These are phyloP conservation scores for Arvicanthis niloticus DNA, from an alignment of 2,113 vertebrate species.

Conservation along the genomic window DNA sequence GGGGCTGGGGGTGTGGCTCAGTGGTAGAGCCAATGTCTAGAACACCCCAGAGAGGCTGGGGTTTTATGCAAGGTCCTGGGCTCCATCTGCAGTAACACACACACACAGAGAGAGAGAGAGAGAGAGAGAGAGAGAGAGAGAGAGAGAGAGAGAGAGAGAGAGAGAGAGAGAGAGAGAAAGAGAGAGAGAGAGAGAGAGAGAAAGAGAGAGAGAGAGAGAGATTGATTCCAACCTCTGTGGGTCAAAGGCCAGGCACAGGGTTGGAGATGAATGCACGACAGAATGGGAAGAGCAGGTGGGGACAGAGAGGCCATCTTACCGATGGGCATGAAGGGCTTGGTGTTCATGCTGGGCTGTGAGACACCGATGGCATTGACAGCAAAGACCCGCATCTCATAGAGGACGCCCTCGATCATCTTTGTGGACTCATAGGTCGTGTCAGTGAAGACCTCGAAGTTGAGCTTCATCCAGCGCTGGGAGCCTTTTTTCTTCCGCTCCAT, in stretches of 20 bases:
- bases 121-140: no score
- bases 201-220: no score
- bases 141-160: no score
- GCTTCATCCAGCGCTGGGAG: constrained; percentile 93
- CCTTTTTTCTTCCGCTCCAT: constrained; percentile 95
- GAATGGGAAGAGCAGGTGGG: no score
- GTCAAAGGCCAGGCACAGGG: not conserved
- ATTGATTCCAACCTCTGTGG: not conserved
- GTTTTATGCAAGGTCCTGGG: not conserved
- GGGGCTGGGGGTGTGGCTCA: not conserved
- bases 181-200: no score
- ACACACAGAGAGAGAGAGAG: not conserved
- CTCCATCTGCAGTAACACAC: not conserved
- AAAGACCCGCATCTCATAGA: constrained; percentile 95
- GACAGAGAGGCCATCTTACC: constrained; percentile 77
- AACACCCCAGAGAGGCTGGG: not conserved
- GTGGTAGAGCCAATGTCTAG: not conserved
- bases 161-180: no score
- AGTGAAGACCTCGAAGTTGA: constrained; percentile 94
- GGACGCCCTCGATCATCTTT: constrained; percentile 94
- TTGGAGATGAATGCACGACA: not conserved
- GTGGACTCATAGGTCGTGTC: constrained; percentile 91
- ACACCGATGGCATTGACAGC: constrained; percentile 93
- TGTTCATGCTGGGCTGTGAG: constrained; percentile 90
- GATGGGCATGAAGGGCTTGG: constrained; percentile 87